Percentiles rank a stretch among this genome's conserved stretches.
Evolutionary conservation across 2,888 invertebrate genomes (phyloP).

Genomic region (Campaea margaritaria): DNA sequence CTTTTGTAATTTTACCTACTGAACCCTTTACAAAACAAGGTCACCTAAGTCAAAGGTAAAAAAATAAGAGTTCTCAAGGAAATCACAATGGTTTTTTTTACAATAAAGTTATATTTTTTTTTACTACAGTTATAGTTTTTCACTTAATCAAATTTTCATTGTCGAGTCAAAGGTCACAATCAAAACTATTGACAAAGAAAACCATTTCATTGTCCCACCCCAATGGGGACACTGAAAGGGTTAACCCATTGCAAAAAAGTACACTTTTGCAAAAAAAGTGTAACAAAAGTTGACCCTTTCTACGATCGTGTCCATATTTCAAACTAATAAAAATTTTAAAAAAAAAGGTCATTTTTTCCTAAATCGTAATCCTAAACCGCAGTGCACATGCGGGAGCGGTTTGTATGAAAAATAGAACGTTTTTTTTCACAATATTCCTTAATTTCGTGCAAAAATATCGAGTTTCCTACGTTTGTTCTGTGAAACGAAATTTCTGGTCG

Average conservation of each 20-base stretch:
- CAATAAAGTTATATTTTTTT: not conserved
- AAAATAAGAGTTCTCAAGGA: constrained; percentile 18
- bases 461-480: constrained; percentile 61
- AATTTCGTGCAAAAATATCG: constrained; percentile 80
- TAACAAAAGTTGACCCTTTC: constrained; percentile 74
- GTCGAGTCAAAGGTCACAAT: constrained; percentile 45
- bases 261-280: constrained; percentile 50
- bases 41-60: constrained; percentile 8
- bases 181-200: constrained; percentile 32
- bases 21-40: not conserved
- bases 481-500: constrained; percentile 58
- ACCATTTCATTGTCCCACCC: constrained; percentile 30
- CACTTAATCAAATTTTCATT: constrained; percentile 22
- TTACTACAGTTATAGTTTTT: constrained; percentile 1
- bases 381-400: constrained; percentile 68
- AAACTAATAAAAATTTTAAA: constrained; percentile 63
- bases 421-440: constrained; percentile 76
- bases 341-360: constrained; percentile 53
- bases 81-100: constrained; percentile 5
- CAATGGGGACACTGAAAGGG: constrained; percentile 62
- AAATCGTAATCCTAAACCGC: constrained; percentile 73
- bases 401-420: constrained; percentile 74
- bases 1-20: not conserved
- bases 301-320: constrained; percentile 72
- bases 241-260: constrained; percentile 61